Base-by-base conservation (phyloP, 2,888 invertebrate species). In the Physocephala rufipes region DNA sequence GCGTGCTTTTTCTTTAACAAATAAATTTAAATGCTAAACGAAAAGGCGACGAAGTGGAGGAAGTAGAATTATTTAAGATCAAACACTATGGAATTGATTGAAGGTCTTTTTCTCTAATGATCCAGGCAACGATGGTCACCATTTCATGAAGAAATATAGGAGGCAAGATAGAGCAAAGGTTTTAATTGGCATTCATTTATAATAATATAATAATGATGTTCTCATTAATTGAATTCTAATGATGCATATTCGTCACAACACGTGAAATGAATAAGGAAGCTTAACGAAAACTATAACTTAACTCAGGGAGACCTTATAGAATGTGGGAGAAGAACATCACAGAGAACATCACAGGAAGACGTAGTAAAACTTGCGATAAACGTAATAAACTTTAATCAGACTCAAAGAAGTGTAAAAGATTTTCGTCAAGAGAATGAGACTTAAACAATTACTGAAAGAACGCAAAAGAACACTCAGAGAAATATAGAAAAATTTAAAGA, bases 21-120 rank as follows among this genome's bases (percentile, higher is more conserved):
- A 30, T 59, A 63, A 47, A 47, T 45, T 21, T 43, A 45, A 63
- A 47, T 63, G 19, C 21, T 63, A 47, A 63, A 45, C 47, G 36
- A 63, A 63, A 30, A 63, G 21, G 21, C 15, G 24, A 43, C 26
- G 12, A 28, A 59, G 16, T 26, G 24, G 28, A 3, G 26, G 59
- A 26, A 26, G 28, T 16, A 59, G 28, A 59, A 59, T 63, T 26
- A 63, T 47, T 63, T 63, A 63, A 63, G 3, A 7, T 36, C 36
- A 9, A 36, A 7, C 4, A 9, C 36, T 7, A 36, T 63, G 47
- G 47, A 63, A 47, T 47, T 63, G 63, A 63, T 63, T 26, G 47
- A 63, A 63, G 63, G 47, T 63, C 45, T n/a, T n/a, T n/a, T 63
- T 63, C 63, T 15, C 36, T 36, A 63, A 63, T 63, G 45, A 63